Percentiles rank a stretch among this genome's conserved stretches.
Conservation (phyloP, 2,113 vertebrate genomes). For the Actinemys pallida region DNA sequence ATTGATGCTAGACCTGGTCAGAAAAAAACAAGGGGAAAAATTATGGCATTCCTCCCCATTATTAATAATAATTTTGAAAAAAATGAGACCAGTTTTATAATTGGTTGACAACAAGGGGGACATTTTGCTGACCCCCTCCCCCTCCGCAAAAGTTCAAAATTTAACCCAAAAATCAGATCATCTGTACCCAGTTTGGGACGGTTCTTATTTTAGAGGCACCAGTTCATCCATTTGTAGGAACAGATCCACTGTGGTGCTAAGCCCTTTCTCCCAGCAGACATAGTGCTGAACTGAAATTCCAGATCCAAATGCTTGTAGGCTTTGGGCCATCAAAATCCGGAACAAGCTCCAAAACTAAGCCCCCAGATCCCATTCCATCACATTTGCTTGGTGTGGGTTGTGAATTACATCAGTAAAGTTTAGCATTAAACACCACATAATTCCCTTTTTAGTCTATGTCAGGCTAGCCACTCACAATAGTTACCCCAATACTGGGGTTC, state of each 20-base stretch:
- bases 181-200: rapidly evolving
- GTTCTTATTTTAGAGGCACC: neutral
- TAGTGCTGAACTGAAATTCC: neutral
- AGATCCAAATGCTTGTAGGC: rapidly evolving
- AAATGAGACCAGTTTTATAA: neutral
- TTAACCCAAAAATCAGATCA: rapidly evolving
- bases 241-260: neutral
- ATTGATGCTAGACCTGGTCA: neutral
- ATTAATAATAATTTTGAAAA: neutral
- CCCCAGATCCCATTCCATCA: slow-evolving; percentile 63
- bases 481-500: neutral
- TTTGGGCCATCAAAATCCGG: neutral
- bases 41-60: neutral
- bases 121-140: neutral
- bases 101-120: neutral
- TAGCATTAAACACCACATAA: slow-evolving; percentile 31
- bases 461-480: neutral
- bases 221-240: neutral
- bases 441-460: neutral
- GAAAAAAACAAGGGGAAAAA: neutral
- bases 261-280: neutral
- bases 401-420: slow-evolving; percentile 36
- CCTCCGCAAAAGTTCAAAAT: rapidly evolving
- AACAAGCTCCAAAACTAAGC: neutral
- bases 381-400: slow-evolving; percentile 16